phyloP scores from a whole-genome alignment of 2,888 invertebrate species.

The Trisateles emortualis region DNA sequence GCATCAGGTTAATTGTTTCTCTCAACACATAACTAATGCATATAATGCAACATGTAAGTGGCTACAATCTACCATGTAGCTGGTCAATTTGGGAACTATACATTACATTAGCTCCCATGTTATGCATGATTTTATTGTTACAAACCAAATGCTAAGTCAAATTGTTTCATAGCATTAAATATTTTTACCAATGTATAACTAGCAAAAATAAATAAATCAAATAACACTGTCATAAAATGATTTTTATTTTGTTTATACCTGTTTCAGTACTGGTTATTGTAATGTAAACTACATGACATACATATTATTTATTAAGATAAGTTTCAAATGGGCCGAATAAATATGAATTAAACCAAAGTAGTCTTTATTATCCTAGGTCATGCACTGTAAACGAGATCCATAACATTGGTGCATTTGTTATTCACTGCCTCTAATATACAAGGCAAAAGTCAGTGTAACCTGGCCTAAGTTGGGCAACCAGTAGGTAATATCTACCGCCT shows the following conservation, averaged over 20 bases:
- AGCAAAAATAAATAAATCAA: slow-evolving; percentile 86
- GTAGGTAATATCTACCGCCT: too few species aligned
- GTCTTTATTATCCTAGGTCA: too few species aligned
- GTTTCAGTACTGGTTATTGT: too few species aligned
- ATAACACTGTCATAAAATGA: slow-evolving; percentile 71
- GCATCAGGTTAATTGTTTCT: slow-evolving; percentile 63
- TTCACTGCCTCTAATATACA: too few species aligned
- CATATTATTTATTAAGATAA: too few species aligned
- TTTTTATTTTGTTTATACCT: slow-evolving; percentile 30
- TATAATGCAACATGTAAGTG: slow-evolving; percentile 54
- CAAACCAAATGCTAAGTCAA: slow-evolving; percentile 84
- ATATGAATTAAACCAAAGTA: too few species aligned
- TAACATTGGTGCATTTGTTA: too few species aligned
- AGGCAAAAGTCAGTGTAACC: too few species aligned
- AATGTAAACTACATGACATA: too few species aligned
- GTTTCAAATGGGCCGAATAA: too few species aligned
- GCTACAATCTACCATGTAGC: slow-evolving; percentile 52
- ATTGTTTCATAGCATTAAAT: slow-evolving; percentile 85
- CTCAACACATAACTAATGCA: slow-evolving; percentile 56
- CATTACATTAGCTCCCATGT: slow-evolving; percentile 61
- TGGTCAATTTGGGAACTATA: slow-evolving; percentile 55
- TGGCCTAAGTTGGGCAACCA: too few species aligned
- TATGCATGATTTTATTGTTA: slow-evolving; percentile 74
- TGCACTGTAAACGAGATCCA: too few species aligned
- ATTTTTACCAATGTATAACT: slow-evolving; percentile 86